Percentiles rank a stretch among this genome's conserved stretches.
Evolutionary conservation across 2,797 vertebrate genomes (phyloP).

Genomic region (Chromobotia macracanthus): DNA sequence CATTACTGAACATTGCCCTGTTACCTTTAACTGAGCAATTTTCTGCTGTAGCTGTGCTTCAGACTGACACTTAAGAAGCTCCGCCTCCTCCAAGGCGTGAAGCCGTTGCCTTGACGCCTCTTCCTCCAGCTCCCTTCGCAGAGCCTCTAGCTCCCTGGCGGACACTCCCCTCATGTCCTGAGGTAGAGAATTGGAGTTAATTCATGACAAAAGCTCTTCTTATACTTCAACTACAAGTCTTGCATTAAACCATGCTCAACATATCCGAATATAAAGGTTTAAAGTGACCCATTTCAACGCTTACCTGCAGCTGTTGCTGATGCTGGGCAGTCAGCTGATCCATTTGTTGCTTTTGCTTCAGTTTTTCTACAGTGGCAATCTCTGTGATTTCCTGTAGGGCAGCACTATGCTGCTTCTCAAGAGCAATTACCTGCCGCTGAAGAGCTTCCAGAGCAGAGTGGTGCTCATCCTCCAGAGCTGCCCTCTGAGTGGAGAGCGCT

Average conservation of each 20-base stretch:
- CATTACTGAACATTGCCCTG: background rate
- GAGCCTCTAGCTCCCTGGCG: constrained; percentile 74
- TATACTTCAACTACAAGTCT: background rate
- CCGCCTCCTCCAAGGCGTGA: constrained; percentile 81
- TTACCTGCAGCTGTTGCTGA: constrained; percentile 76
- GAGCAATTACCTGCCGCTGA: constrained; percentile 73
- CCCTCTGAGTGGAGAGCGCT: constrained; percentile 65
- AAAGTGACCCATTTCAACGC: background rate
- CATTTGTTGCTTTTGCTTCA: constrained; percentile 66
- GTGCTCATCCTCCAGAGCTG: constrained; percentile 68
- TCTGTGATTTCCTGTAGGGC: constrained; percentile 76
- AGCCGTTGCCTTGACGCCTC: constrained; percentile 76
- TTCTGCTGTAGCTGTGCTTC: constrained; percentile 79
- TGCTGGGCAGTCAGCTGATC: constrained; percentile 64
- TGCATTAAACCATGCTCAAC: background rate
- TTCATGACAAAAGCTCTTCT: background rate
- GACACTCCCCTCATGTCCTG: constrained; percentile 72
- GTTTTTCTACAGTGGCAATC: constrained; percentile 70
- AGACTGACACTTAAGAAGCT: constrained; percentile 81
- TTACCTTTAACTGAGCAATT: constrained; percentile 81
- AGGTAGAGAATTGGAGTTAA: background rate
- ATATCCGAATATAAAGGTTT: background rate
- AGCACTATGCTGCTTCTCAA: constrained; percentile 79
- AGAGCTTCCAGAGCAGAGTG: constrained; percentile 64
- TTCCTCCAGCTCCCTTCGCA: constrained; percentile 75